Evolutionary conservation across 2,797 vertebrate genomes (phyloP), one percentile per base, ranked within the genome.

Genomic region (Sternotherus odoratus): DNA sequence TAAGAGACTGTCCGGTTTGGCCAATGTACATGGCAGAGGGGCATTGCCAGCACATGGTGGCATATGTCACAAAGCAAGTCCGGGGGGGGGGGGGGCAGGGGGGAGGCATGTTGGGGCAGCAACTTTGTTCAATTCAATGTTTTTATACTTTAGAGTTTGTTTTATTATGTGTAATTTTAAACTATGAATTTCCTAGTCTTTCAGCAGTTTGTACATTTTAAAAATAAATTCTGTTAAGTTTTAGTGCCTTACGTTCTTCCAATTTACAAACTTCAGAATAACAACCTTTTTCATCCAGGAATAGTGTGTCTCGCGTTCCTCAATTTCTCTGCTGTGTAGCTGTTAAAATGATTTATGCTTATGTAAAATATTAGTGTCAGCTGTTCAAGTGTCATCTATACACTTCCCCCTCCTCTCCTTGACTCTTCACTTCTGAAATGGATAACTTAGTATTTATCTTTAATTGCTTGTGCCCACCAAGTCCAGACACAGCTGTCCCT

Each of bases 401-500:
- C 26, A 6, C 56, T 39, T 77, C 56, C 24, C 51, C 77, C 12
- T 1, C 0, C 6, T 10, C 3, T 6, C 5, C 8, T 1, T 11
- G 56, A 15, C 30, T 26, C 30, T 86, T 33, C 43, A 6, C 6
- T 83, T 80, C 54, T 0, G 7, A 24, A 46, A 77, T 36, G 46
- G 8, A 53, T 36, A n/a, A 74, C 24, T 12, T 12, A 26, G 16
- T 60, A 23, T 78, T 75, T 79, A 72, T 86, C 60, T 49, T 15
- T 12, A 84, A 33, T 16, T 53, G 4, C 50, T 53, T 80, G 72
- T 30, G 15, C 46, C 26, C 39, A 48, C 43, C 3, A 30, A 28
- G 26, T 48, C 43, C 12, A 75, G 39, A 48, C 72, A 26, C 72
- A 75, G 46, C 13, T 48, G 43, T 48, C 39, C 43, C 36, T 43